Evolutionary conservation across 2,113 vertebrate genomes (phyloP), one percentile per base, ranked within the genome.

Genomic region (Osmerus mordax): DNA sequence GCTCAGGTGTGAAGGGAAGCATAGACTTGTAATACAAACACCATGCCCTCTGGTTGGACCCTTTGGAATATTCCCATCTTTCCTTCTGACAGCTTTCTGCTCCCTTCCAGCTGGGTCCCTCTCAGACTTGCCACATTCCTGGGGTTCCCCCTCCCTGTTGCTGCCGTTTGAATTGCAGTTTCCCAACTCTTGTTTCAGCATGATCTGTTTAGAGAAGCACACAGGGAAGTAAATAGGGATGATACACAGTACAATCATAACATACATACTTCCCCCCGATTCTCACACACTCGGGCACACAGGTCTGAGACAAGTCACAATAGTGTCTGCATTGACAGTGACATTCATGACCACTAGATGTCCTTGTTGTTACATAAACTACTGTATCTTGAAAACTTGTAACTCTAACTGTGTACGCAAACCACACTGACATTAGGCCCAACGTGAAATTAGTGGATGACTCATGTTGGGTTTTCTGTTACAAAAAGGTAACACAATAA

Each of bases 341-440:
- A 66, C 1, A 19, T 12, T 6, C 74, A 77, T 71, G 21, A 81
- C 91, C 91, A 92, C 87, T 80, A 91, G 91, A 78, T 87, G 91
- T 89, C 89, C 79, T 75, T 54, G 23, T 81, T 52, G 75, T 73
- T 81, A 82, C 67, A 86, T 56, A 79, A 73, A 87, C 82, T 1
- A 55, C 19, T 8, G 41, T 2, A 11, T 8, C 41, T 47, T 11
- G 41, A 28, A 3, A 28, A 28, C 25, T 28, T 2, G 25, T 28
- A 28, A 28, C 25, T 47, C 2, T 47, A 47, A 47, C 41, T 47
- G 41, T 47, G 7, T 47, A 2, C 9, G 41, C 32, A 36, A 13
- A 5, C 7, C 56, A 14, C 5, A 56, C 23, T 3, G 16, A 72
- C 72, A 51, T 60, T 65, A 78, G 65, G 18, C 69, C 56, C 66